These are phyloP conservation scores for Leptoclinus maculatus DNA, from an alignment of 2,797 vertebrate genomes.

Conservation along the genomic window DNA sequence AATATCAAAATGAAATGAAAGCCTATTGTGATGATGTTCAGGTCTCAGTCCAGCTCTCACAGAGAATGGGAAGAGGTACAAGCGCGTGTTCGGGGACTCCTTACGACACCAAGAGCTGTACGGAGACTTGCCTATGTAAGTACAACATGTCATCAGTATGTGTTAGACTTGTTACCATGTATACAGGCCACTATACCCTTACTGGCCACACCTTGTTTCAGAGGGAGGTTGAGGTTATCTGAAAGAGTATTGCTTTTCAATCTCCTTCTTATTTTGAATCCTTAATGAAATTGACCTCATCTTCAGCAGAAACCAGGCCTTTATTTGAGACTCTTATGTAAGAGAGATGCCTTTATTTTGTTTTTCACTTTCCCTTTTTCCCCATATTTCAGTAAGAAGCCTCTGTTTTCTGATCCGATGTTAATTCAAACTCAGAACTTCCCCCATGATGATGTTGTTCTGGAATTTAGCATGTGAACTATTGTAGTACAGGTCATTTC, in stretches of 20 bases:
- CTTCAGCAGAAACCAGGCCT: too few species aligned
- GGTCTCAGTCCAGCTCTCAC: constrained; percentile 64
- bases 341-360: too few species aligned
- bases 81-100: constrained; percentile 81
- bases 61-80: constrained; percentile 86
- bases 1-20: background rate
- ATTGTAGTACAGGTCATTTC: background rate
- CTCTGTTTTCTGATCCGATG: background rate
- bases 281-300: too few species aligned
- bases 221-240: too few species aligned
- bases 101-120: constrained; percentile 83
- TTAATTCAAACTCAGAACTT: background rate
- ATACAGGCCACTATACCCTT: too few species aligned
- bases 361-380: too few species aligned
- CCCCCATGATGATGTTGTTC: too few species aligned
- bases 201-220: too few species aligned
- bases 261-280: too few species aligned
- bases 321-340: too few species aligned
- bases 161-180: too few species aligned
- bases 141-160: background rate
- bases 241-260: too few species aligned
- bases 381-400: background rate
- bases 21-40: constrained; percentile 36
- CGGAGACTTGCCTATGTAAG: constrained; percentile 81
- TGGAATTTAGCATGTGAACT: background rate